phyloP scores from a whole-genome alignment of 2,888 invertebrate species.

The Caenorhabditis sp. region DNA sequence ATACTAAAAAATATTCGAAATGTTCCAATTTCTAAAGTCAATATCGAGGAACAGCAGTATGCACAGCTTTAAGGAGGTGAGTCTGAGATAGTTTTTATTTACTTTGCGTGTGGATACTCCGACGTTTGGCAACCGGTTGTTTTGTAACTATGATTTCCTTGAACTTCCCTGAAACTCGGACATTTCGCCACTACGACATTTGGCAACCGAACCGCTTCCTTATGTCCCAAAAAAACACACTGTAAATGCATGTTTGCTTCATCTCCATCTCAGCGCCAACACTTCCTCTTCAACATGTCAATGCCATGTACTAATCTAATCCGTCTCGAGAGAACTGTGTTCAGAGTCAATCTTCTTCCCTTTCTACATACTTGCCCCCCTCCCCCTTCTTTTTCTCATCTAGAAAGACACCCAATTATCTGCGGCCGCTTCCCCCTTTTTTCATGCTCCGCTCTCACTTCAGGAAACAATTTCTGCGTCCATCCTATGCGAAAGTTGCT shows the following conservation, averaged over 20 bases:
- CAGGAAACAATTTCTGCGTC: conserved; percentile 44
- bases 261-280: background rate
- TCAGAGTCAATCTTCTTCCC: conserved; percentile 29
- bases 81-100: background rate
- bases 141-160: too few species aligned
- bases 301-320: conserved; percentile 48
- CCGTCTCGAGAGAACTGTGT: conserved; percentile 44
- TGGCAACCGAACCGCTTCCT: too few species aligned
- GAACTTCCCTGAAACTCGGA: too few species aligned
- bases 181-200: too few species aligned
- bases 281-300: conserved; percentile 5
- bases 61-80: conserved; percentile 53
- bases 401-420: conserved; percentile 54
- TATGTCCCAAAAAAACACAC: too few species aligned
- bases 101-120: too few species aligned
- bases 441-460: background rate
- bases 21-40: conserved; percentile 49
- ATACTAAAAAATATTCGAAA: too few species aligned
- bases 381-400: conserved; percentile 1
- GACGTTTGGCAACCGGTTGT: too few species aligned
- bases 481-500: conserved; percentile 19
- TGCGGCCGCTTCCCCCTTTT: background rate
- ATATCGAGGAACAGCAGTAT: conserved; percentile 53
- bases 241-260: background rate
- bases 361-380: background rate